These are phyloP conservation scores for Sebastes steindachneri DNA, from an alignment of 2,797 vertebrate species.

Conservation along the genomic window DNA sequence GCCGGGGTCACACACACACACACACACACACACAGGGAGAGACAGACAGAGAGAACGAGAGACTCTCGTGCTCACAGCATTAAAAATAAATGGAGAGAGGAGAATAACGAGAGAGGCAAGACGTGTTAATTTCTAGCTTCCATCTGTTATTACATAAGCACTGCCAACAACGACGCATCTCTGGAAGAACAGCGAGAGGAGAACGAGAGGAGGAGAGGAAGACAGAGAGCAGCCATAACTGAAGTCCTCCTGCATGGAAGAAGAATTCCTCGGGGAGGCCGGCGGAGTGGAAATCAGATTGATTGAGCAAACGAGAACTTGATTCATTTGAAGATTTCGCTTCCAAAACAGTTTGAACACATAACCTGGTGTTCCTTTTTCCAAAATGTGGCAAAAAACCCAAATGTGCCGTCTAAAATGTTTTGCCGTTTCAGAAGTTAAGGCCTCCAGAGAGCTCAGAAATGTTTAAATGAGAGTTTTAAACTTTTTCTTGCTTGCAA, in stretches of 20 bases:
- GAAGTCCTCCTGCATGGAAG: conserved; percentile 64
- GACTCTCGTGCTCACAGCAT: conserved; percentile 86
- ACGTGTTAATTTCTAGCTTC: conserved; percentile 99
- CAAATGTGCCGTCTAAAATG: neutral
- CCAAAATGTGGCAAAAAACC: conserved; percentile 25
- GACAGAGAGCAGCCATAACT: conserved; percentile 45
- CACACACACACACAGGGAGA: conserved; percentile 44
- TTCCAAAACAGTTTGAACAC: conserved; percentile 58
- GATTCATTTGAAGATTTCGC: conserved; percentile 35
- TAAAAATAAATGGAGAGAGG: conserved; percentile 91
- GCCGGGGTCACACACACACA: conserved; percentile 88
- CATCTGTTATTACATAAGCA: conserved; percentile 99
- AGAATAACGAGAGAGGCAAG: conserved; percentile 94
- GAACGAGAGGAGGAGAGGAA: conserved; percentile 45
- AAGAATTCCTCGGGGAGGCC: conserved; percentile 58
- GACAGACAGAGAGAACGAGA: conserved; percentile 48
- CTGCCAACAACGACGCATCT: conserved; percentile 97
- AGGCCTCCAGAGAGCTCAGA: conserved; percentile 46
- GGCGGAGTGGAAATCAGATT: conserved; percentile 50
- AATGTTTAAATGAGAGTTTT: conserved; percentile 17
- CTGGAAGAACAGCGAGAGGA: conserved; percentile 64
- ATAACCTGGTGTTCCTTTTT: conserved; percentile 60
- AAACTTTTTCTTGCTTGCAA: neutral
- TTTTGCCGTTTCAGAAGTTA: conserved; percentile 7
- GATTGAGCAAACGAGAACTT: conserved; percentile 53